A percentile compares a stretch with the other conserved stretches of the same genome.
These are phyloP conservation scores for Pteropus rufus DNA, from an alignment of 2,797 vertebrate genomes.

Conservation along the genomic window DNA sequence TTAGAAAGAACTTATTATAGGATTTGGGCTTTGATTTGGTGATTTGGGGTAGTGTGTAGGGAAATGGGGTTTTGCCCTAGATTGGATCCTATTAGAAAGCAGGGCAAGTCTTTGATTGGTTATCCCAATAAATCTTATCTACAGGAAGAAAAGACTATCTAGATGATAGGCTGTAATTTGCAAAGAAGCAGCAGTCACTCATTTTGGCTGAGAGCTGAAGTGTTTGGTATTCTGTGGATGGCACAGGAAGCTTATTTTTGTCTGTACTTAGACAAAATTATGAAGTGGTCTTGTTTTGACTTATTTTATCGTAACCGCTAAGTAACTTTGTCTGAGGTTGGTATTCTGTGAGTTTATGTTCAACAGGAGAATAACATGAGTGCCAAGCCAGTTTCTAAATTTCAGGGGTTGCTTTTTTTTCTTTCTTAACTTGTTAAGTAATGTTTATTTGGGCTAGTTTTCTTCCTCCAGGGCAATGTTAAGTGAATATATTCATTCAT, in stretches of 20 bases:
- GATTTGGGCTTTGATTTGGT: background rate
- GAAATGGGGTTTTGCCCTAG: background rate
- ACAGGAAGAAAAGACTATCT: background rate
- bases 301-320: background rate
- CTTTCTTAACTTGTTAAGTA: background rate
- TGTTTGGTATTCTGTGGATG: background rate
- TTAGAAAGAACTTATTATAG: background rate
- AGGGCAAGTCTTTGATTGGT: background rate
- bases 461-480: background rate
- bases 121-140: background rate
- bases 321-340: background rate
- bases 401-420: background rate
- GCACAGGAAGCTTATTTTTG: constrained; percentile 12
- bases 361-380: background rate
- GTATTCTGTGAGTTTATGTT: background rate
- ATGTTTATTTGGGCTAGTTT: background rate
- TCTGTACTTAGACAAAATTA: constrained; percentile 23
- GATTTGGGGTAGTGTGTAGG: background rate
- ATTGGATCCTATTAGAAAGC: background rate
- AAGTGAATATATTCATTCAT: background rate
- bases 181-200: background rate
- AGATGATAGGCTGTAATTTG: background rate
- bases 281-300: background rate
- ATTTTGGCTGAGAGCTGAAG: background rate
- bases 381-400: background rate